These are phyloP conservation scores for Chloropsis cyanopogon DNA, from an alignment of 2,113 vertebrate genomes.

Conservation along the genomic window DNA sequence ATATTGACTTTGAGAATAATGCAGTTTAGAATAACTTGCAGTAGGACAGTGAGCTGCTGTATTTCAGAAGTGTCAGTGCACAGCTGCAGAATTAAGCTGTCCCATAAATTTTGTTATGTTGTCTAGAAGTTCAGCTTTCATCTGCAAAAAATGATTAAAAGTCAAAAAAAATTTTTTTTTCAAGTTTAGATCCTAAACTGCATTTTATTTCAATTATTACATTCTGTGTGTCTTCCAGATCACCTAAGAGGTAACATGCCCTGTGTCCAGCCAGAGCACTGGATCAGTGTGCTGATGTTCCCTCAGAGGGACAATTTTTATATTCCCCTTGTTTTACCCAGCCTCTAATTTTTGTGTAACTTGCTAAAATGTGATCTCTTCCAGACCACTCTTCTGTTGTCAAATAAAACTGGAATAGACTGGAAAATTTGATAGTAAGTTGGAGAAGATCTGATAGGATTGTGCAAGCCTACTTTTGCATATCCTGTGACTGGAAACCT, in stretches of 20 bases:
- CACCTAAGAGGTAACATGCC: neutral
- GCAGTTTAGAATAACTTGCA: neutral
- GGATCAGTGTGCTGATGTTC: neutral
- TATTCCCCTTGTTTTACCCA: neutral
- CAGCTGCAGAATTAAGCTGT: neutral
- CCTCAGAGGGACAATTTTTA: neutral
- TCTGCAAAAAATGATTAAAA: neutral
- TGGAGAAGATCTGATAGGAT: neutral
- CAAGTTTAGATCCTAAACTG: neutral
- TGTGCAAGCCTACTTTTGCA: neutral
- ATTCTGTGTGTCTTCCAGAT: neutral
- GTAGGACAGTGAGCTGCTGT: neutral
- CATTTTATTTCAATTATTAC: neutral
- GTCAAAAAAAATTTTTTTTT: neutral
- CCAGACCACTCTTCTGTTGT: neutral
- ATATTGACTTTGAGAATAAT: neutral
- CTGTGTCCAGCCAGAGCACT: neutral
- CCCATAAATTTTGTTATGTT: neutral
- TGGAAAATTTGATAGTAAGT: neutral
- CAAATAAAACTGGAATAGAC: neutral
- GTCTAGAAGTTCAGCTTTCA: neutral
- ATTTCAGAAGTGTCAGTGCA: neutral
- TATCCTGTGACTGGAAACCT: neutral
- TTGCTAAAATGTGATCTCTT: neutral
- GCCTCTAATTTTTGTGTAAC: neutral